phyloP scores from a whole-genome alignment of 2,113 vertebrate species.

The Kryptolebias marmoratus region DNA sequence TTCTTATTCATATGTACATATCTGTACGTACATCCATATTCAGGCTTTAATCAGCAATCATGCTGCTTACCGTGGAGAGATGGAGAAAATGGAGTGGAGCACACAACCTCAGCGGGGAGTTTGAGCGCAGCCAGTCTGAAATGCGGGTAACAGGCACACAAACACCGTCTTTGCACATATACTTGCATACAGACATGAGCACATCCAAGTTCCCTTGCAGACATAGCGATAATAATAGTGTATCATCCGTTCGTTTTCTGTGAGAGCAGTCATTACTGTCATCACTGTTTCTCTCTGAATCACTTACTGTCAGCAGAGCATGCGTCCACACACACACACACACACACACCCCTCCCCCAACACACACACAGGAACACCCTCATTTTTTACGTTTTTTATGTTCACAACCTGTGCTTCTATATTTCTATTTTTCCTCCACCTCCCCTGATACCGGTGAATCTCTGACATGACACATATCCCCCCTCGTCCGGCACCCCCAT shows the following conservation, averaged over 20 bases:
- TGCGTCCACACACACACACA: slow-evolving; percentile 16
- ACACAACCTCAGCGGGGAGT: slow-evolving; percentile 7
- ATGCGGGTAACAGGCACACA: neutral
- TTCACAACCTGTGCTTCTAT: slow-evolving; percentile 43
- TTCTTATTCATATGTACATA: slow-evolving; percentile 59
- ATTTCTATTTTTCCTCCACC: slow-evolving; percentile 40
- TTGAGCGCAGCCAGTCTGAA: slow-evolving; percentile 17
- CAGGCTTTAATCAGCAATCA: neutral
- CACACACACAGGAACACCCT: slow-evolving; percentile 17
- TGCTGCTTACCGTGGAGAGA: neutral
- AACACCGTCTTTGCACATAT: neutral
- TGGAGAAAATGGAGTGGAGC: neutral
- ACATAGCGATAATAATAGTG: slow-evolving; percentile 46
- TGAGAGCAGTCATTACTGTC: slow-evolving; percentile 61
- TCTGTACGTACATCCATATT: slow-evolving; percentile 37
- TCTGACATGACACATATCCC: slow-evolving; percentile 45
- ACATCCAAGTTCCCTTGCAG: slow-evolving; percentile 30
- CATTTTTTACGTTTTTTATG: slow-evolving; percentile 25
- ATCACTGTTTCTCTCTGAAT: slow-evolving; percentile 51
- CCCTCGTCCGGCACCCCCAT: slow-evolving; percentile 36
- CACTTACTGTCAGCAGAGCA: slow-evolving; percentile 54
- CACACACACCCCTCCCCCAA: slow-evolving; percentile 2
- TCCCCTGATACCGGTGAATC: slow-evolving; percentile 35
- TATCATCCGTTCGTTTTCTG: slow-evolving; percentile 45
- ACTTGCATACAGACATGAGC: slow-evolving; percentile 2